Conservation (phyloP, 2,888 invertebrate species). For the Catocala fraxini region DNA sequence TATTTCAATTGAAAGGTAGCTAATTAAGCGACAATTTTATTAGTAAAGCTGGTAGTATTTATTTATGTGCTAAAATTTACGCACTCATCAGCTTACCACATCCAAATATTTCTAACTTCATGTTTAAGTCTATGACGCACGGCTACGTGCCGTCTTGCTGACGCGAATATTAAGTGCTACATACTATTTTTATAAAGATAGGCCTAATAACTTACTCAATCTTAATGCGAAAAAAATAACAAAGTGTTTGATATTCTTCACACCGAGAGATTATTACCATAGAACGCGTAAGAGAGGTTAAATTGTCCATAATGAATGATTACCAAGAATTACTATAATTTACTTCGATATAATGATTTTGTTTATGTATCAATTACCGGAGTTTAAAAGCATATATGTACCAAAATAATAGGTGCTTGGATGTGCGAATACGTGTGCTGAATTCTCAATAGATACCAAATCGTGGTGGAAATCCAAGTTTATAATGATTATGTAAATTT, state of each 20-base stretch:
- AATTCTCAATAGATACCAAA: constrained; percentile 18
- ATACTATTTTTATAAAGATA: constrained; percentile 57
- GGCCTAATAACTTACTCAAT: constrained; percentile 51
- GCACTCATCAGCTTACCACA: neutral
- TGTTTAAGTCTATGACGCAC: constrained; percentile 60
- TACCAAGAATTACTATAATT: constrained; percentile 28
- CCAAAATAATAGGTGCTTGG: constrained; percentile 25
- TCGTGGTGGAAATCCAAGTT: constrained; percentile 7
- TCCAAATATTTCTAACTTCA: constrained; percentile 37
- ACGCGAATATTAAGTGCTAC: constrained; percentile 73
- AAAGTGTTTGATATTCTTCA: constrained; percentile 44
- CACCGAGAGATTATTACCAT: constrained; percentile 46
- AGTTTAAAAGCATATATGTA: constrained; percentile 8
- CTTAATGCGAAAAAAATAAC: constrained; percentile 33
- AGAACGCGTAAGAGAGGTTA: constrained; percentile 38
- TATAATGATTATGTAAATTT: constrained; percentile 9
- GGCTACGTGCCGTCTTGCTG: constrained; percentile 66
- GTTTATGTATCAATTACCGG: constrained; percentile 35
- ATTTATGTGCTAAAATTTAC: neutral
- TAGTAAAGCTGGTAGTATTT: too few species aligned
- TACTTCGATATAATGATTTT: constrained; percentile 22
- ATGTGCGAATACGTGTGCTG: constrained; percentile 15
- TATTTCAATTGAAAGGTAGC: too few species aligned
- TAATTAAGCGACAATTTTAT: too few species aligned
- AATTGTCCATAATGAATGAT: constrained; percentile 36